These are phyloP conservation scores for Syngnathus floridae DNA, from an alignment of 2,113 vertebrate genomes.

Conservation along the genomic window DNA sequence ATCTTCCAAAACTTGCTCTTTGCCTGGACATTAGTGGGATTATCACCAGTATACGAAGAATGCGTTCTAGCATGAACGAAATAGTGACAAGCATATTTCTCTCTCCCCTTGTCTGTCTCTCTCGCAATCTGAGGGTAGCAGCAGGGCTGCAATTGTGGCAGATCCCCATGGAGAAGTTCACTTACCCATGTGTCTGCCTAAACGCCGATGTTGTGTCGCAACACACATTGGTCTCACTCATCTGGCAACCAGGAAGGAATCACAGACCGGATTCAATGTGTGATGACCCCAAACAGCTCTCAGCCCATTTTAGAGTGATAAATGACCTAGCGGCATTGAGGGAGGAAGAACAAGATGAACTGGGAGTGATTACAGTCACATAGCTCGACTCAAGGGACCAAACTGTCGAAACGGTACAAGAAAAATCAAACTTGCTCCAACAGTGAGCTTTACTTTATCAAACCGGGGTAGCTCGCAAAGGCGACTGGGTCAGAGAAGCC, in stretches of 20 bases:
- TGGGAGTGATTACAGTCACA: conserved; percentile 51
- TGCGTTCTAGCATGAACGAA: conserved; percentile 4
- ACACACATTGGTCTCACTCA: conserved; percentile 51
- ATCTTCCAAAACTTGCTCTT: neutral
- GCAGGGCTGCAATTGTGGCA: conserved; percentile 31
- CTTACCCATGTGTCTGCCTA: conserved; percentile 48
- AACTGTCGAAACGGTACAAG: conserved; percentile 26
- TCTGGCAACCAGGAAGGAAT: conserved; percentile 58
- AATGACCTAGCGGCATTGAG: conserved; percentile 48
- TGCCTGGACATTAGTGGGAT: neutral
- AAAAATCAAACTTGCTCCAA: conserved; percentile 15
- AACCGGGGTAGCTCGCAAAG: neutral
- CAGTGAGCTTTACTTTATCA: conserved; percentile 28
- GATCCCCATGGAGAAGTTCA: conserved; percentile 31
- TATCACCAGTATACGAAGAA: neutral
- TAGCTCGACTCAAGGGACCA: conserved; percentile 37
- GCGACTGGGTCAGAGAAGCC: conserved; percentile 4
- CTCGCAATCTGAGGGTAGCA: conserved; percentile 30
- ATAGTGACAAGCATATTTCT: conserved; percentile 45
- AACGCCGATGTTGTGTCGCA: conserved; percentile 34
- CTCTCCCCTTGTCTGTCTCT: conserved; percentile 36
- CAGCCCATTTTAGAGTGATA: conserved; percentile 60
- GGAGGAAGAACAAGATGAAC: conserved; percentile 35
- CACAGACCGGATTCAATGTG: conserved; percentile 45
- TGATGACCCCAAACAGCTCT: conserved; percentile 58